Evolutionary conservation across 2,113 vertebrate genomes (phyloP).

Genomic region (Brienomyrus longianalis): DNA sequence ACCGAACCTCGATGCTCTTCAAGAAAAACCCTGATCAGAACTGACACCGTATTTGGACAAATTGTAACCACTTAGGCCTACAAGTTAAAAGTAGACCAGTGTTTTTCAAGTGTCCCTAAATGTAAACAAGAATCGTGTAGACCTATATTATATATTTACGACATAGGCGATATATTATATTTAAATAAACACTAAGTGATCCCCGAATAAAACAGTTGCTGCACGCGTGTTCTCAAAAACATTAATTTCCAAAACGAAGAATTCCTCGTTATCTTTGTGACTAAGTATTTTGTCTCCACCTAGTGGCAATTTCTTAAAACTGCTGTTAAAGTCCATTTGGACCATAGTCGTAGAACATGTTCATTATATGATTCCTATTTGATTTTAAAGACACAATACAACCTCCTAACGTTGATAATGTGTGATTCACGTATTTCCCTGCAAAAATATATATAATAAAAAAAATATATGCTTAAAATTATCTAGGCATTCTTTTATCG

Average conservation of each 20-base stretch:
- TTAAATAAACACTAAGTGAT: too few species aligned
- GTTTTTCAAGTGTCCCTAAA: neutral
- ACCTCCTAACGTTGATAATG: neutral
- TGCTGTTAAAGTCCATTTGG: neutral
- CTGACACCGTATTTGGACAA: neutral
- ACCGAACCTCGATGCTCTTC: neutral
- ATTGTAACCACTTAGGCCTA: neutral
- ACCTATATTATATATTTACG: neutral
- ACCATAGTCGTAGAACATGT: neutral
- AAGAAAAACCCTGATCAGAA: neutral
- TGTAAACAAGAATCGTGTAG: neutral
- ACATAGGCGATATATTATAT: too few species aligned
- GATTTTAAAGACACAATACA: neutral
- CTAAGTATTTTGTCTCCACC: conserved; percentile 13
- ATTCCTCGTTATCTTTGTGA: neutral
- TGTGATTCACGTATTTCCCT: neutral
- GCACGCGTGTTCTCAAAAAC: neutral
- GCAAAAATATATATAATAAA: neutral
- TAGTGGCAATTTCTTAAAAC: neutral
- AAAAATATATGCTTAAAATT: neutral
- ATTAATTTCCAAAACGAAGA: neutral
- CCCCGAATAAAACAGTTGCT: neutral
- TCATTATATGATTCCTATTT: neutral
- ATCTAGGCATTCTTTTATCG: neutral
- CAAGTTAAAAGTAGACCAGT: neutral